Base-by-base conservation (phyloP, 1,140 invertebrate genomes). In the Telenomus remus region DNA sequence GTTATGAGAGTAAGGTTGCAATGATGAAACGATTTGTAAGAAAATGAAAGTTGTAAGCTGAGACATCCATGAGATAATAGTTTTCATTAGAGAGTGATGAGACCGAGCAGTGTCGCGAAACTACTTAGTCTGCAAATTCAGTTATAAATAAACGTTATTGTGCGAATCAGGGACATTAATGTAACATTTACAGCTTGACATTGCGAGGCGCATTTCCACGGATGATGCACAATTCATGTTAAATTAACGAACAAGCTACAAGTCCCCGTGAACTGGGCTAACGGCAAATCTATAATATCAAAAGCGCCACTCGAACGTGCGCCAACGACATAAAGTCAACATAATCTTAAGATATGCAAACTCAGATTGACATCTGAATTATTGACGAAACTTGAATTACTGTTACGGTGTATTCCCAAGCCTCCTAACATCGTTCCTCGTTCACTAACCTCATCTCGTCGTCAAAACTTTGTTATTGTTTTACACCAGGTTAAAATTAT, bases 281-380 rank as follows among this genome's bases (percentile, higher is more conserved):
- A 66, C 55, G 34, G 56, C 70, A 73, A 66, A 73, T 73, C 70
- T 73, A 73, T 73, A 65, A 72, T 65, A 72, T 60, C 35, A 65
- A 59, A 27, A 65, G 55, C 60, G n/a, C 35, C 37, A 51, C 59
- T 50, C 12, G 46, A 46, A 1, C 51, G 9, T 39, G 37, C 37
- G 9, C 10, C 48, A 53, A 63, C 48, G 63, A 56, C 46, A 56
- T 56, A 51, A 44, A 71, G 53, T 71, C 47, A 63, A 56, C 37
- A 61, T 46, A 63, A 53, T 57, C 60, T 72, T 64, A 72, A 42
- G 44, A 50, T 42, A 59, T 64, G 48, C 53, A 11, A 71, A 63
- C 35, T 64, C 39, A 14, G 51, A 72, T 72, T 64, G 53, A 71
- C 47, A 37, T 51, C 44, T 63, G 46, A 63, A 42, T 61, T 70